phyloP scores from a whole-genome alignment of 2,797 vertebrate species.

The Botia kubotai region DNA sequence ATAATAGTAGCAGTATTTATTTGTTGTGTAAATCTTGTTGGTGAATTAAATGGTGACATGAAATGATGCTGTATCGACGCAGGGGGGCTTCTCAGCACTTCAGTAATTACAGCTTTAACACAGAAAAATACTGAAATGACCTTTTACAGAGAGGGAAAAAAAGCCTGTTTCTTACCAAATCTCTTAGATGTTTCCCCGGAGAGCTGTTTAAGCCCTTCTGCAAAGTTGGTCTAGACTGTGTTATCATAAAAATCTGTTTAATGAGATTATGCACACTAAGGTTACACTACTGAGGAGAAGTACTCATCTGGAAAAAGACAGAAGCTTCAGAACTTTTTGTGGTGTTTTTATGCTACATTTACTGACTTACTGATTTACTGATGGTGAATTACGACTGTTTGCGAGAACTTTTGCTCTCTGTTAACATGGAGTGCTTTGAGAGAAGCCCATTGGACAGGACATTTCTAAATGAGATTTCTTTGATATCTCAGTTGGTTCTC shows the following conservation, averaged over 20 bases:
- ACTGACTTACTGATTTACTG: not conserved
- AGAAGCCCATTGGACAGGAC: not conserved
- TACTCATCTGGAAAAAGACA: not conserved
- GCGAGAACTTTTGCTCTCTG: not conserved
- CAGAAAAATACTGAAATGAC: slow-evolving; percentile 15
- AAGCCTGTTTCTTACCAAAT: slow-evolving; percentile 21
- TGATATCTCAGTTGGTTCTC: not conserved
- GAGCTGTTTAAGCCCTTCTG: slow-evolving; percentile 34
- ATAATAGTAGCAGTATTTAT: slow-evolving; percentile 7
- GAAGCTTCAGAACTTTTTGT: slow-evolving; percentile 8
- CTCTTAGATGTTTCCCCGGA: slow-evolving; percentile 34
- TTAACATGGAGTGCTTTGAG: not conserved
- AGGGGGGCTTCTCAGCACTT: slow-evolving; percentile 7
- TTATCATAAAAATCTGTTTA: slow-evolving; percentile 40
- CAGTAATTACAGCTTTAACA: slow-evolving; percentile 14
- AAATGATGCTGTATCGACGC: not conserved
- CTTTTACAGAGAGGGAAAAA: slow-evolving; percentile 25
- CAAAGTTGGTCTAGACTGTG: slow-evolving; percentile 20
- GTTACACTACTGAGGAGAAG: not conserved
- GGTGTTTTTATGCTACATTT: not conserved
- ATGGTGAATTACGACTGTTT: not conserved
- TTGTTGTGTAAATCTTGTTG: not conserved
- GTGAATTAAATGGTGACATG: not conserved
- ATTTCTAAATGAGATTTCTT: too few species aligned
- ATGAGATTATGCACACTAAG: slow-evolving; percentile 34